Evolutionary conservation across 2,888 invertebrate genomes (phyloP).

Genomic region (Meloe dianella): DNA sequence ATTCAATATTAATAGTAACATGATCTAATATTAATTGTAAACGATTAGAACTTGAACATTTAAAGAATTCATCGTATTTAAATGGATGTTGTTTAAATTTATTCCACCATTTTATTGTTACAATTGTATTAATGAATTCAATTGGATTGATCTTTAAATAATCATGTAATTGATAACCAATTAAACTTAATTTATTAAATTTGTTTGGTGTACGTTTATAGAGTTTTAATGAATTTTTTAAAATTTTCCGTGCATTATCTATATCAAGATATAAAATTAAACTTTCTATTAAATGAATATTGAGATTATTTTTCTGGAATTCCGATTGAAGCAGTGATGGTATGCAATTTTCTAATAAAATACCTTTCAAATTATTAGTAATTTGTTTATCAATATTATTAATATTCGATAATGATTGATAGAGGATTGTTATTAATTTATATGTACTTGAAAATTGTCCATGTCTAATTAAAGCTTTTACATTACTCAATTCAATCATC

Average conservation of each 20-base stretch:
- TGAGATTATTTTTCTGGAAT: conserved; percentile 51
- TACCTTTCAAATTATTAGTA: conserved; percentile 25
- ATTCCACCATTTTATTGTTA: conserved; percentile 50
- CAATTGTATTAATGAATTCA: conserved; percentile 36
- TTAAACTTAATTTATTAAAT: conserved; percentile 40
- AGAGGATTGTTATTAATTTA: conserved; percentile 35
- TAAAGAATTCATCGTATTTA: conserved; percentile 47
- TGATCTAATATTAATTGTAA: conserved; percentile 42
- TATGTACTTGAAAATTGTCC: conserved; percentile 47
- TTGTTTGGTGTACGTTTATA: conserved; percentile 47
- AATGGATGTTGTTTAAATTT: conserved; percentile 34
- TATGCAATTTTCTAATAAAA: conserved; percentile 42
- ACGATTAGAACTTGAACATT: conserved; percentile 32
- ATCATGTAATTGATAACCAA: conserved; percentile 41
- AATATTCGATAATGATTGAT: not conserved
- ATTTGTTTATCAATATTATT: not conserved
- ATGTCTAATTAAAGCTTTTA: conserved; percentile 45
- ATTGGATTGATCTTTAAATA: conserved; percentile 31
- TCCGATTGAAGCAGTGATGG: conserved; percentile 53
- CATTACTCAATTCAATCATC: conserved; percentile 37
- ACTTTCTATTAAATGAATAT: conserved; percentile 53
- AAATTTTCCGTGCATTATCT: conserved; percentile 30
- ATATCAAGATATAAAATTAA: conserved; percentile 50
- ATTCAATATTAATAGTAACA: conserved; percentile 40
- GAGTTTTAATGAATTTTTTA: conserved; percentile 38